A percentile compares a stretch with the other conserved stretches of the same genome.
phyloP scores from a whole-genome alignment of 2,797 vertebrate species.

The Hemibagrus guttatus region DNA sequence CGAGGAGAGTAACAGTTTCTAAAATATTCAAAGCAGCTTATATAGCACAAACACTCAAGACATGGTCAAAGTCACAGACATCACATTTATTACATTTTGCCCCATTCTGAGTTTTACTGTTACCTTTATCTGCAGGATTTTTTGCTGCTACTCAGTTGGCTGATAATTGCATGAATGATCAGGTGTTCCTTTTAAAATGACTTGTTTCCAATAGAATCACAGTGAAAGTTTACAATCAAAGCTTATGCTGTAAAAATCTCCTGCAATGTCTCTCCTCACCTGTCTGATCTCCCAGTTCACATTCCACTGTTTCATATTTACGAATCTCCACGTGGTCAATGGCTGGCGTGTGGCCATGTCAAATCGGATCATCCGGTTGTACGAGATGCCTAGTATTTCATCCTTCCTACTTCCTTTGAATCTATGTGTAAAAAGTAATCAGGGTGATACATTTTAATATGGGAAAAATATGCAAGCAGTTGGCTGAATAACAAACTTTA shows the following conservation, averaged over 20 bases:
- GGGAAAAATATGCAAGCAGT: neutral
- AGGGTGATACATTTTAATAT: neutral
- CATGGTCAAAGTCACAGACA: neutral
- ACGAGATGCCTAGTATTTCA: constrained; percentile 95
- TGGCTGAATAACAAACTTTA: neutral
- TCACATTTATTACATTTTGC: neutral
- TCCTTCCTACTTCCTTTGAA: constrained; percentile 95
- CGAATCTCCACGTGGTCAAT: constrained; percentile 93
- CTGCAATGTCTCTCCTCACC: constrained; percentile 68
- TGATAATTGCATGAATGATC: neutral
- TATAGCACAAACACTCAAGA: neutral
- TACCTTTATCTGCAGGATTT: neutral
- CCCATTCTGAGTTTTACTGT: neutral
- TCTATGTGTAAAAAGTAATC: constrained; percentile 68
- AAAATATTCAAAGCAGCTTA: neutral
- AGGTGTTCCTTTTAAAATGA: neutral
- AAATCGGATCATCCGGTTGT: constrained; percentile 93
- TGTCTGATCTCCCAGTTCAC: constrained; percentile 99
- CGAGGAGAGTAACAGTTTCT: neutral
- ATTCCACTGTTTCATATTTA: constrained; percentile 99
- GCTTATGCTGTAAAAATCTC: neutral
- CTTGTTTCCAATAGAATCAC: neutral
- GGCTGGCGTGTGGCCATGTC: constrained; percentile 87
- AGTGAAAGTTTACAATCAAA: neutral
- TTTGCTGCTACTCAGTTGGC: neutral